Base-by-base conservation (phyloP, 2,113 vertebrate genomes). In the Mobula hypostoma region DNA sequence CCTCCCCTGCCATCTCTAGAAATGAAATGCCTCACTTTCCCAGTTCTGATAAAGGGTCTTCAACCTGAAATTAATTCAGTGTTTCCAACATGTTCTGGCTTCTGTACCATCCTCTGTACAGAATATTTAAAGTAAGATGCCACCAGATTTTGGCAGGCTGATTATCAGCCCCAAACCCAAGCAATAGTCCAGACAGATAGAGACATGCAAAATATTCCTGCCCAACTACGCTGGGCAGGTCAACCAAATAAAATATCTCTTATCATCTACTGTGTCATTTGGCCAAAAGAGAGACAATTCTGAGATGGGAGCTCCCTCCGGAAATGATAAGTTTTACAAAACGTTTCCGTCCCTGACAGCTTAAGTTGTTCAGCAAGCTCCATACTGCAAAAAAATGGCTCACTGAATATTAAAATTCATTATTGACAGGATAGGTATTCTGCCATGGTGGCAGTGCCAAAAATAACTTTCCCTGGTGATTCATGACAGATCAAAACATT, bases 401-500 rank as follows among this genome's bases (percentile, higher is more conserved):
- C 8, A 27, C 70, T 12, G 7, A 19, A 72, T 61, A 19, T 5
- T 36, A 48, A 29, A 56, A 32, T 8, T 19, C 14, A n/a, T 91
- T 2, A 56, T 29, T 15, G 70, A 48, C 40, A 29, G 70, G 66
- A 74, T 2, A 36, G 7, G n/a, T 70, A 70, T 4, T n/a, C 19
- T 15, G n/a, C 9, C 61, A 72, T 27, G 90, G 36, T 93, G 72
- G 17, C 36, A 29, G 21, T 56, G 12, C 40, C 11, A 70, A 74
- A 66, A 93, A 74, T 88, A 63, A 74, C n/a, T 91, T n/a, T 72
- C 32, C n/a, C 68, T 74, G 36, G 36, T 24, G 32, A 36, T 48
- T 74, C 68, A 93, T 14, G 63, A 24, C 7, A 93, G 91, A 56
- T 93, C 70, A 93, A 93, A 93, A 32, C 88, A 70, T 19, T 74